phyloP scores from a whole-genome alignment of 37 sponge, comb jelly and placozoan genomes.

The Lycopodina hypogea region DNA sequence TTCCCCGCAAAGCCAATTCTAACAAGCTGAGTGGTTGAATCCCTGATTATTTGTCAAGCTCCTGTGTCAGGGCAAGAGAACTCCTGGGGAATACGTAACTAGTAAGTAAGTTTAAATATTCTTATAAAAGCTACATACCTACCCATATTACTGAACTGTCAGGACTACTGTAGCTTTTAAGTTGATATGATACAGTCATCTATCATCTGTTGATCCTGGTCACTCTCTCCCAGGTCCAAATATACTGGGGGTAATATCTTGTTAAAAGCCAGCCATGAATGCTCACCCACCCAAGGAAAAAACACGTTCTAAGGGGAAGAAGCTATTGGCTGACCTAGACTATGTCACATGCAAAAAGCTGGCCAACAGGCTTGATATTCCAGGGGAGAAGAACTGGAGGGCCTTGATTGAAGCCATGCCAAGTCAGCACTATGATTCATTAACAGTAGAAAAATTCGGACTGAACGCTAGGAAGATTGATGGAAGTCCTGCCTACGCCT shows the following conservation, averaged over 20 bases:
- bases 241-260: background rate
- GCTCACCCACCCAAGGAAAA: background rate
- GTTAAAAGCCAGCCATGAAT: background rate
- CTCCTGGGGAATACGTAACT: no score
- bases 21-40: no score
- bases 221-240: no score
- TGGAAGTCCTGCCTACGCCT: constrained; percentile 69
- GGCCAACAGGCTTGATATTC: constrained; percentile 38
- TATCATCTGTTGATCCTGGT: no score
- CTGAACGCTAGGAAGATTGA: constrained; percentile 36
- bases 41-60: no score
- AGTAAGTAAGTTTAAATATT: no score
- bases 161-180: no score
- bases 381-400: constrained; percentile 39
- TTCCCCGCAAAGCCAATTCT: no score
- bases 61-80: no score
- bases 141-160: no score
- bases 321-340: constrained; percentile 31
- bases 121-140: no score
- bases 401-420: constrained; percentile 44
- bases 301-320: background rate
- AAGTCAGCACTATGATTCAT: constrained; percentile 11
- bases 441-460: constrained; percentile 43
- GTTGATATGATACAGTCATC: no score
- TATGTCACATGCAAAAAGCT: constrained; percentile 43